Base-by-base conservation (phyloP, 2,113 vertebrate genomes). In the Smithornis capensis region DNA sequence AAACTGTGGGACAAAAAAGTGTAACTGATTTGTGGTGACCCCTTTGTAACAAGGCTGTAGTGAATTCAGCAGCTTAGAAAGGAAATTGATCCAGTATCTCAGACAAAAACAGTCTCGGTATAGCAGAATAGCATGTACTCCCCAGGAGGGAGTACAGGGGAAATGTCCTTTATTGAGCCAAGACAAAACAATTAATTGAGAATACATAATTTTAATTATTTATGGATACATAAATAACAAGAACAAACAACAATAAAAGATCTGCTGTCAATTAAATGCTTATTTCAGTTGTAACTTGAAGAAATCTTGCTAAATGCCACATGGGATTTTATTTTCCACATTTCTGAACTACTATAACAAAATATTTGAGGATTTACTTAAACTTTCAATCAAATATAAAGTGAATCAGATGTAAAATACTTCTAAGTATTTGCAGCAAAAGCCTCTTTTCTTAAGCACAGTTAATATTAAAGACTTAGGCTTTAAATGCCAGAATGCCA, bases 311-410 rank as follows among this genome's bases (percentile, higher is more conserved):
- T 87, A 83, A 78, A 86, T 50, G 31, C 35, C 88, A 84, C 80
- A 95, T 44, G 73, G 56, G 67, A 89, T 97, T 95, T 96, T 89
- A 70, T 87, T 96, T 97, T 97, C 94, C 89, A 96, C 88, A 96
- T 95, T 52, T 63, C 91, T 94, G 83, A 79, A 95, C 60, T 96
- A 82, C 69, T 93, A 80, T 50, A 93, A 38, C 87, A 87, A 95
- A 95, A 94, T 95, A 97, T 93, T 94, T 97, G 89, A 90, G 79
- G 83, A 97, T 95, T 96, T 90, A 92, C 70, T 91, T 96, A 71
- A 97, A 93, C 75, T 95, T 84, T 45, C 87, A 97, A 89, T 94
- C 82, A 92, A 86, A 93, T n/a, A 85, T 83, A 96, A 96, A 96
- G 62, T 56, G 88, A 95, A 83, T 97, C 83, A 94, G 76, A 95